These are phyloP conservation scores for Clarias batrachus DNA, from an alignment of 2,113 vertebrate species.

Conservation along the genomic window DNA sequence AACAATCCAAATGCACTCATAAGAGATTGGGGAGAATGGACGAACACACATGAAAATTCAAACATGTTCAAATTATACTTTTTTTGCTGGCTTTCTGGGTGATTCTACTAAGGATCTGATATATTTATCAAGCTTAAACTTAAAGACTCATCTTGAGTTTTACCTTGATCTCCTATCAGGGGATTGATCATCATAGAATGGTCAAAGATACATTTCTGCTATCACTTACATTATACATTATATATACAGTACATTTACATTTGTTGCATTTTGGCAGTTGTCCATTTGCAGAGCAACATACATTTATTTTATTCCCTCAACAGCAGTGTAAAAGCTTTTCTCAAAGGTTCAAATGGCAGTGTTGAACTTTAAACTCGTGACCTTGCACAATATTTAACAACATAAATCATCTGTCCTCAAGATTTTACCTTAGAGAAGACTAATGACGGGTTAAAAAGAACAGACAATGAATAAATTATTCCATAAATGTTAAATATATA, in stretches of 20 bases:
- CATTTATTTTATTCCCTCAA: not conserved
- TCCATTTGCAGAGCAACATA: not conserved
- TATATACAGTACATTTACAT: not conserved
- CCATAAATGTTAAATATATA: not conserved
- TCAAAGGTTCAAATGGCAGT: not conserved
- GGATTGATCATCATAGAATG: not conserved
- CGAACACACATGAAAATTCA: not conserved
- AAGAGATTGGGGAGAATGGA: not conserved
- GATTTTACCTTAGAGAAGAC: not conserved
- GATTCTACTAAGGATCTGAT: not conserved
- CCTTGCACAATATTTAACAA: not conserved
- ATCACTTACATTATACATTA: not conserved
- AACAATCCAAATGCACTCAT: conserved; percentile 14
- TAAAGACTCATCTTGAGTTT: not conserved
- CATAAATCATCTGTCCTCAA: not conserved
- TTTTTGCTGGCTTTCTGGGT: not conserved
- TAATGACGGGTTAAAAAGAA: not conserved
- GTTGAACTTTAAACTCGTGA: not conserved
- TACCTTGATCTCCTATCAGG: not conserved
- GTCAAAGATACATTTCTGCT: not conserved
- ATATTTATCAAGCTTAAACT: not conserved
- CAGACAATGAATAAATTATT: not conserved
- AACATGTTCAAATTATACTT: not conserved
- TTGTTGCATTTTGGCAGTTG: not conserved
- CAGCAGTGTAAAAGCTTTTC: not conserved